Percentiles rank a stretch among this genome's conserved stretches.
Evolutionary conservation across 2,113 vertebrate species (phyloP).

Genomic region (Pelvicachromis taeniatus): DNA sequence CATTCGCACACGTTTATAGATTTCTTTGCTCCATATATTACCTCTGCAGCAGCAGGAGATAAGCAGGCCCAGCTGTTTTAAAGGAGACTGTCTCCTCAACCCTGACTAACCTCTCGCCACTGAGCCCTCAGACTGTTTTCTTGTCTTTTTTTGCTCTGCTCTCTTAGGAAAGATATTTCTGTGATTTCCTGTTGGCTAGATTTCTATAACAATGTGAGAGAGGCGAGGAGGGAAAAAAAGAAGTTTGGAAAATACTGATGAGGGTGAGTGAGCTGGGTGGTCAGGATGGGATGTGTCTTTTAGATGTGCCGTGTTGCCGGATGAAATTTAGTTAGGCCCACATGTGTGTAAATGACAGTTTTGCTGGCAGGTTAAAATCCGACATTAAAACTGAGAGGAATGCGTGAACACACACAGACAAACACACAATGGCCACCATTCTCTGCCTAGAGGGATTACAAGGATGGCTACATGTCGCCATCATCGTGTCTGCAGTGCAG

Average conservation of each 20-base stretch:
- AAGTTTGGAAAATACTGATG: background rate
- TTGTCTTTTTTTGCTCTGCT: conserved; percentile 2
- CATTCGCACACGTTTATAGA: background rate
- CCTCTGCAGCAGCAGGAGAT: conserved; percentile 23
- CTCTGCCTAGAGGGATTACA: conserved; percentile 54
- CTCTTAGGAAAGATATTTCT: conserved; percentile 25
- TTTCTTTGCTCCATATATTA: conserved; percentile 10
- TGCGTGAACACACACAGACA: background rate
- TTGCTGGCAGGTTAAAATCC: conserved; percentile 43
- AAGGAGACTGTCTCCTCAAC: conserved; percentile 10
- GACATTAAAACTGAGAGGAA: conserved; percentile 44
- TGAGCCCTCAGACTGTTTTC: conserved; percentile 21
- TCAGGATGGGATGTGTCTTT: conserved; percentile 15
- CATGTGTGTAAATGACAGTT: conserved; percentile 56
- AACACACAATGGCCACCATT: conserved; percentile 54
- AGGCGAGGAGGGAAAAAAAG: background rate
- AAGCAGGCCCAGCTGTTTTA: conserved; percentile 47
- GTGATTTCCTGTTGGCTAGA: conserved; percentile 43
- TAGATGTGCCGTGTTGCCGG: conserved; percentile 8
- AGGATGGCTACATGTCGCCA: conserved; percentile 57
- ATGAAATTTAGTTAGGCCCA: conserved; percentile 31
- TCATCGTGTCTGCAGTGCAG: conserved; percentile 62
- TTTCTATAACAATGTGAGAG: background rate
- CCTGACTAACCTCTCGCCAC: conserved; percentile 15
- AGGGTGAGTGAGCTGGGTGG: conserved; percentile 23